Base-by-base conservation (phyloP, 1,140 invertebrate species). In the Melanaphis sacchari region DNA sequence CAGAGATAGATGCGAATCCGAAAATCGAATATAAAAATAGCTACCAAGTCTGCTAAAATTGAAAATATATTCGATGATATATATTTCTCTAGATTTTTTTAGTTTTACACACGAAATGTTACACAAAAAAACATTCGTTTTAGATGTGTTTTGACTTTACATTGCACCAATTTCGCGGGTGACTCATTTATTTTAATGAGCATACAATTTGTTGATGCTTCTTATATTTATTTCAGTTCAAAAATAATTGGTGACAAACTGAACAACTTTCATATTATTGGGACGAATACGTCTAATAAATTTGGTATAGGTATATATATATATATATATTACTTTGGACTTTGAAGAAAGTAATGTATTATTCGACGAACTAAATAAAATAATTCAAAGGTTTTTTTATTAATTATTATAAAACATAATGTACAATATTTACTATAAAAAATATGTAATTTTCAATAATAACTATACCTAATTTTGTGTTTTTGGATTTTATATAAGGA, bases 161-260 rank as follows among this genome's bases (percentile, higher is more conserved):
- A 76, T 76, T 66, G 11, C 5, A 66, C 31, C 31, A 18, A 76
- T n/a, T n/a, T 18, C 11, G 31, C 5, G 59, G 59, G n/a, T n/a
- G 31, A 18, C 59, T 76, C 59, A 76, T 76, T 76, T 76, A 76
- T 18, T 76, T 76, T 76, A 76, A 76, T 76, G 59, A 6, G 31
- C 11, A n/a, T n/a, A 76, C 59, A 18, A 76, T 76, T n/a, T n/a
- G 31, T 36, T 6, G 59, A 76, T n/a, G 5, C 59, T n/a, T 5
- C 15, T 18, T 31, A 76, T 76, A 36, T 59, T 31, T 31, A 76
- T n/a, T 76, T n/a, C 15, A 5, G 31, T 76, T 31, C 4, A 31
- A n/a, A 76, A 76, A 76, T 76, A 76, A 76, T 76, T 76, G 59
- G 59, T 76, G 15, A 76, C 59, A n/a, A 76, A 76, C 59, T n/a